Conservation (phyloP, 2,888 invertebrate genomes). For the Nomada ferruginata region DNA sequence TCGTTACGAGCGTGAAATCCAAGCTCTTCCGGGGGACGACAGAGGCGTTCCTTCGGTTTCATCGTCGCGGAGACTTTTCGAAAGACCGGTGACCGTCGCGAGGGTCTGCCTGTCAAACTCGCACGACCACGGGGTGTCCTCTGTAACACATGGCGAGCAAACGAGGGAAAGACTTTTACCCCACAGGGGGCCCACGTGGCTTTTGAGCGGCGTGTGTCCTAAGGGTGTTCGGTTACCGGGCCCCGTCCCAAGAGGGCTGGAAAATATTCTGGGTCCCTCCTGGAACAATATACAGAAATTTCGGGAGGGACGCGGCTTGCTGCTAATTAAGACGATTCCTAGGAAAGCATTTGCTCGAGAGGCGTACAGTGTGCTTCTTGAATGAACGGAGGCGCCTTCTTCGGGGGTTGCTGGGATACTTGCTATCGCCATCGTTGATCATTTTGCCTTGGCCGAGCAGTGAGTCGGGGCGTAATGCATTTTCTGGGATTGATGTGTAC, state of each 20-base stretch:
- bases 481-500: neutral
- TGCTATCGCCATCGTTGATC: conserved; percentile 11
- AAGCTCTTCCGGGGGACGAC: conserved; percentile 74
- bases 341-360: conserved; percentile 12
- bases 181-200: conserved; percentile 80
- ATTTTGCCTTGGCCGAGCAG: neutral
- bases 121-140: conserved; percentile 42
- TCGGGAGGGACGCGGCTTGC: conserved; percentile 19
- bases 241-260: conserved; percentile 50
- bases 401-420: neutral
- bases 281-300: conserved; percentile 54
- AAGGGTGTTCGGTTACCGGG: conserved; percentile 74
- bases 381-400: neutral
- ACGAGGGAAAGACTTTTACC: conserved; percentile 82
- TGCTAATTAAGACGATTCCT: conserved; percentile 42
- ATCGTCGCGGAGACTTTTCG: conserved; percentile 58
- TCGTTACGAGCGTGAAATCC: conserved; percentile 78
- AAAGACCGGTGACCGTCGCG: conserved; percentile 60
- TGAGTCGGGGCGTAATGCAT: neutral
- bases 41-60: conserved; percentile 14
- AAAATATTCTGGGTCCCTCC: conserved; percentile 46
- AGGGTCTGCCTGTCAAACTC: conserved; percentile 47
- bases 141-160: conserved; percentile 82
- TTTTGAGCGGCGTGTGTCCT: conserved; percentile 59
- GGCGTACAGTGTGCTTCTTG: neutral